Conservation (phyloP, 2,113 vertebrate genomes). For the Galeopterus variegatus region DNA sequence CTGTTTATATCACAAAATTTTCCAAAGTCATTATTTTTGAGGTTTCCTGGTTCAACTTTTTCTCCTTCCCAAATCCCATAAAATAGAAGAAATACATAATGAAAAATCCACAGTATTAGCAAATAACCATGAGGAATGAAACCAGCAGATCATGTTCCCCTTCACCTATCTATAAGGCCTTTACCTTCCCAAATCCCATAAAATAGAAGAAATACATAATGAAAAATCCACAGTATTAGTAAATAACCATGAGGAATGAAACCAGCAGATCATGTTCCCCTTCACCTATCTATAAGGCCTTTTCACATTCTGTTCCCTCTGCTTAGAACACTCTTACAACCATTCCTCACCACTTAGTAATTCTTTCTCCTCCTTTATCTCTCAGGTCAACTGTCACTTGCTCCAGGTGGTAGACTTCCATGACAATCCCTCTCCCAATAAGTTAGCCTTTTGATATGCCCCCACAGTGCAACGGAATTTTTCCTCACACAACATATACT, state of each 20-base stretch:
- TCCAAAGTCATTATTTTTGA: neutral
- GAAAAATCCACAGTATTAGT: neutral
- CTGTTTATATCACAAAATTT: neutral
- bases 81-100: neutral
- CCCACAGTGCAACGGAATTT: neutral
- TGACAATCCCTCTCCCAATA: neutral
- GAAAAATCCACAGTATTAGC: neutral
- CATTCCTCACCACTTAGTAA: neutral
- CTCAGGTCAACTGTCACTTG: neutral
- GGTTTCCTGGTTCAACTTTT: neutral
- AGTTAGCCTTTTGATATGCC: neutral
- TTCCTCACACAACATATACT: neutral
- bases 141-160: rapidly evolving
- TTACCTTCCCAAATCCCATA: neutral
- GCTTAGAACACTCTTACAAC: neutral
- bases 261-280: rapidly evolving
- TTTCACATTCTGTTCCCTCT: neutral
- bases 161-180: too few relatives aligned
- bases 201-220: neutral
- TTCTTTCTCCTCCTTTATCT: neutral
- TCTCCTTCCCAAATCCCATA: neutral
- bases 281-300: too few relatives aligned
- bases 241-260: neutral
- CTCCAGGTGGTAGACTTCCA: neutral
- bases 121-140: neutral